Percentiles rank a stretch among this genome's conserved stretches.
phyloP scores from a whole-genome alignment of 2,113 vertebrate genomes.

The Ammodytes dubius region DNA sequence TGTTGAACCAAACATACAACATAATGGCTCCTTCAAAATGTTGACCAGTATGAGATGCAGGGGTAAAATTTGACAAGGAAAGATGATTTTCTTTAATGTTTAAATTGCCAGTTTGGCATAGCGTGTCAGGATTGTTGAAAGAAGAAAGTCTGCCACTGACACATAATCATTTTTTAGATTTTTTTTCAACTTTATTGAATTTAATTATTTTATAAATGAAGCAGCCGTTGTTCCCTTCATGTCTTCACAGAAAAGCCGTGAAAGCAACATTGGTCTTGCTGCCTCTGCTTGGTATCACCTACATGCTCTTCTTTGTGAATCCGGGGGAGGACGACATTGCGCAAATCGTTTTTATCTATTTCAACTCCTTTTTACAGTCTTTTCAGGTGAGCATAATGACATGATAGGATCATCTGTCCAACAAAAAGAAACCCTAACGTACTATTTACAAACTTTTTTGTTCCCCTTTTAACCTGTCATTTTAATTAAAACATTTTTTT shows the following conservation, averaged over 20 bases:
- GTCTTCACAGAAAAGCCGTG: slow-evolving; percentile 92
- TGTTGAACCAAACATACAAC: not conserved
- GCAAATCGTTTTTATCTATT: slow-evolving; percentile 98
- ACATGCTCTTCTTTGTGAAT: slow-evolving; percentile 98
- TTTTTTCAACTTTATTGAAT: not conserved
- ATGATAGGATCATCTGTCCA: not conserved
- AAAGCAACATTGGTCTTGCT: slow-evolving; percentile 96
- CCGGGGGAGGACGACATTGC: slow-evolving; percentile 97
- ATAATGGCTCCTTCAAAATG: not conserved
- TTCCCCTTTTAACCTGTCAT: too few relatives aligned
- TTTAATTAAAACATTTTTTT: too few relatives aligned
- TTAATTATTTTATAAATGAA: slow-evolving; percentile 25
- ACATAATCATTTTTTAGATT: not conserved
- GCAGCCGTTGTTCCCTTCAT: slow-evolving; percentile 8
- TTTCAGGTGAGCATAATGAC: slow-evolving; percentile 90
- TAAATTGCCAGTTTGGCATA: not conserved
- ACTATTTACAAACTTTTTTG: too few relatives aligned
- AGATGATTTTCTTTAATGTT: not conserved
- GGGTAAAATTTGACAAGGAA: not conserved
- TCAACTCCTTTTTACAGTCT: slow-evolving; percentile 98
- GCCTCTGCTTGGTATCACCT: slow-evolving; percentile 96
- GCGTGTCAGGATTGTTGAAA: not conserved
- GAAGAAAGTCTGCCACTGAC: not conserved
- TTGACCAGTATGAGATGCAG: not conserved
- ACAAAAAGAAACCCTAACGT: not conserved